phyloP scores from a whole-genome alignment of 2,113 vertebrate genomes.

The Ictalurus furcatus region DNA sequence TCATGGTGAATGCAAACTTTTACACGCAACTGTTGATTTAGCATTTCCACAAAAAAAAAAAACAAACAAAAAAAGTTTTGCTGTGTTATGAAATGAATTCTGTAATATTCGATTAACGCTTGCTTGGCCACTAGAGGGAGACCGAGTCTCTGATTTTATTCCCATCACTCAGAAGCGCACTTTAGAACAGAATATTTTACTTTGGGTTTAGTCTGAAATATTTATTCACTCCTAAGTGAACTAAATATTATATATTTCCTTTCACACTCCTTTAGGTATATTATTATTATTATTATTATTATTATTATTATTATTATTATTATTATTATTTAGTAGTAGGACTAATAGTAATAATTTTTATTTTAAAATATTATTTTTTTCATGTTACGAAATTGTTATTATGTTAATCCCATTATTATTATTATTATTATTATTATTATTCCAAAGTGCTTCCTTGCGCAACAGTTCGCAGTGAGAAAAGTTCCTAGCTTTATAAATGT shows the following conservation, averaged over 20 bases:
- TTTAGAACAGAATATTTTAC: not conserved
- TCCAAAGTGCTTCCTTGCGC: not conserved
- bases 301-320: no score
- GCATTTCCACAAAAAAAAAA: not conserved
- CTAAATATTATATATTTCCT: not conserved
- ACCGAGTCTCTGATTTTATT: not conserved
- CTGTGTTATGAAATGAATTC: not conserved
- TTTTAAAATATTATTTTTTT: no score
- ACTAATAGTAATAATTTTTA: not conserved
- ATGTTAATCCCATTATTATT: not conserved
- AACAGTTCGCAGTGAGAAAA: slow-evolving; percentile 30
- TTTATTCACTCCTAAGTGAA: not conserved
- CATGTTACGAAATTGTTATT: not conserved
- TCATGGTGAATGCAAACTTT: not conserved
- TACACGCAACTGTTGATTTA: not conserved
- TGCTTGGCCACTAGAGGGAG: slow-evolving; percentile 7
- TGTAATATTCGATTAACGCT: not conserved
- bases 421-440: not conserved
- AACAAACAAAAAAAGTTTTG: not conserved
- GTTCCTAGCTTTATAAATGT: slow-evolving; percentile 67
- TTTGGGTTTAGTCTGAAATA: not conserved
- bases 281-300: not conserved
- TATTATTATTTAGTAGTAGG: not conserved
- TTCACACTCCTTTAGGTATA: not conserved
- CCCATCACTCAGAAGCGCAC: not conserved